These are phyloP conservation scores for Pipra filicauda DNA, from an alignment of 2,113 vertebrate species.

Conservation along the genomic window DNA sequence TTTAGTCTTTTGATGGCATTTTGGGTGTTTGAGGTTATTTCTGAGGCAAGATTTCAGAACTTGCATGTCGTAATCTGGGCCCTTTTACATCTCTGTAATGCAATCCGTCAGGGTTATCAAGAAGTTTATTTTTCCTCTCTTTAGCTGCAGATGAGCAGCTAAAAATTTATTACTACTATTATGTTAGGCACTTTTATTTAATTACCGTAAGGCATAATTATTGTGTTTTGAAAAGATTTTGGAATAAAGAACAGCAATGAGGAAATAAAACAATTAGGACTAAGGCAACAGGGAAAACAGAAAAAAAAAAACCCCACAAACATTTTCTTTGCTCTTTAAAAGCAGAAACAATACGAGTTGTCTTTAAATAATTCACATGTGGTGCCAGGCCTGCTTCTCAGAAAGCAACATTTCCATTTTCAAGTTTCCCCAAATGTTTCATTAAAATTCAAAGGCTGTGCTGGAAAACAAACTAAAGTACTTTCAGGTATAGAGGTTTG, in stretches of 20 bases:
- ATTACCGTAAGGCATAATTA: not conserved
- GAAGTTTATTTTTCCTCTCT: not conserved
- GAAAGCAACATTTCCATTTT: constrained; percentile 52
- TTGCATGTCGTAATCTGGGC: not conserved
- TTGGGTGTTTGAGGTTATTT: not conserved
- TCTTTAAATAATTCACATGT: constrained; percentile 44
- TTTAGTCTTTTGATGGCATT: not conserved
- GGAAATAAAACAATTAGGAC: not conserved
- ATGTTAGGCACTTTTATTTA: not conserved
- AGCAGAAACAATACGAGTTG: not conserved
- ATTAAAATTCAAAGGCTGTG: constrained; percentile 57
- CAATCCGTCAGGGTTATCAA: not conserved
- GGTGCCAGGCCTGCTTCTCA: not conserved
- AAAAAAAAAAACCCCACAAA: not conserved
- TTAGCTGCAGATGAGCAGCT: not conserved
- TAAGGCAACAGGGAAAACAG: not conserved
- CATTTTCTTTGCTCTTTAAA: not conserved
- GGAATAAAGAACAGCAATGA: not conserved
- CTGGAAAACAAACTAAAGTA: constrained; percentile 23
- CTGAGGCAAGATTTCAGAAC: not conserved
- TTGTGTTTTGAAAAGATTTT: not conserved
- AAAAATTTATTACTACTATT: not conserved
- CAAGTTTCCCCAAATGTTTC: constrained; percentile 53
- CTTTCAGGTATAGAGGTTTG: not conserved
- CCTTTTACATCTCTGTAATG: not conserved